A percentile compares a stretch with the other conserved stretches of the same genome.
These are phyloP conservation scores for Cyphomyrmex costatus DNA, from an alignment of 1,140 invertebrate species.

Conservation along the genomic window DNA sequence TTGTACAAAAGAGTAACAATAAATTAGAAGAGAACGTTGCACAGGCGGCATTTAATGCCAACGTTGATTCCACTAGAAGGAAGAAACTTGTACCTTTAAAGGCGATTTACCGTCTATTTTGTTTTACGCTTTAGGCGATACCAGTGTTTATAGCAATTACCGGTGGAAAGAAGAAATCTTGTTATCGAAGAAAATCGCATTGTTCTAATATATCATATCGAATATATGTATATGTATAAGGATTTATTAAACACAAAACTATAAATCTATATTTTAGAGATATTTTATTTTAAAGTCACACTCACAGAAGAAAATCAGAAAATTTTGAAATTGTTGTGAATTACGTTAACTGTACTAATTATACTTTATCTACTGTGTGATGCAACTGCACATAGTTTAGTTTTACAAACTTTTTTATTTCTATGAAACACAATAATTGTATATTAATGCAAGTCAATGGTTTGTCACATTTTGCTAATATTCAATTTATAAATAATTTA, in stretches of 20 bases:
- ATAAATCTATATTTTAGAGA: constrained; percentile 5
- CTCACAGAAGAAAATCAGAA: neutral
- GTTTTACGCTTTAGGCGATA: constrained; percentile 49
- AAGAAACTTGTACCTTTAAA: constrained; percentile 74
- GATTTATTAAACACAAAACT: neutral
- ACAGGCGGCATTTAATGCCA: constrained; percentile 43
- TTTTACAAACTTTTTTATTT: neutral
- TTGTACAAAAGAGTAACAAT: constrained; percentile 74
- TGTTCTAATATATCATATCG: constrained; percentile 26
- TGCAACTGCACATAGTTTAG: neutral
- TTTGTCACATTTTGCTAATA: neutral
- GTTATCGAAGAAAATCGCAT: constrained; percentile 46
- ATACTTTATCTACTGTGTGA: neutral
- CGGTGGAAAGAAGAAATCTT: constrained; percentile 23
- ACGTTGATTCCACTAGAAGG: constrained; percentile 64
- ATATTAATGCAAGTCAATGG: neutral
- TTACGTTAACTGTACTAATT: neutral
- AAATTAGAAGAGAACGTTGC: constrained; percentile 57
- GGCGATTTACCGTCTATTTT: constrained; percentile 63
- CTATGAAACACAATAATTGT: neutral
- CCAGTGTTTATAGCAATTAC: constrained; percentile 59
- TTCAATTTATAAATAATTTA: constrained; percentile 1
- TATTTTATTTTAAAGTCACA: constrained; percentile 25
- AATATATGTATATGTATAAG: neutral
- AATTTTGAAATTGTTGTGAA: neutral